Evolutionary conservation across 2,888 invertebrate genomes (phyloP).

Genomic region (Conomelus anceps): DNA sequence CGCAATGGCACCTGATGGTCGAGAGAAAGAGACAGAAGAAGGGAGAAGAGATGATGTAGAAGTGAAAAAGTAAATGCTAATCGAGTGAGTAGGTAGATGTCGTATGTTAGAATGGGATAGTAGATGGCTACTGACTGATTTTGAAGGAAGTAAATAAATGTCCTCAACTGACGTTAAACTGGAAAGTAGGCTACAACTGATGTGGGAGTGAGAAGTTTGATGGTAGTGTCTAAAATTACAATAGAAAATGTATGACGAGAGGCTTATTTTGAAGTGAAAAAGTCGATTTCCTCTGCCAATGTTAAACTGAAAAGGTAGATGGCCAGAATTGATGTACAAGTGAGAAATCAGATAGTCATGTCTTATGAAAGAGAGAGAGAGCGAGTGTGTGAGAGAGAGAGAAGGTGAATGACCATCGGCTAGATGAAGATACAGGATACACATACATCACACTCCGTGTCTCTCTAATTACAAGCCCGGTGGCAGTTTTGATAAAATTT

Average conservation of each 20-base stretch:
- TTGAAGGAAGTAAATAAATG: too few species aligned
- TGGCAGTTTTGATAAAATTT: background rate
- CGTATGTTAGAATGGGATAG: too few species aligned
- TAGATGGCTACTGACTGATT: too few species aligned
- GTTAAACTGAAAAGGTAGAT: too few species aligned
- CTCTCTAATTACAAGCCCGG: background rate
- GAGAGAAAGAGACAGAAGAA: background rate
- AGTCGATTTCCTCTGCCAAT: too few species aligned
- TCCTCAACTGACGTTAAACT: too few species aligned
- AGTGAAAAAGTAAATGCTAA: background rate
- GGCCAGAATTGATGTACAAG: background rate
- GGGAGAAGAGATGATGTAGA: background rate
- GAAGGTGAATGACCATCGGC: background rate
- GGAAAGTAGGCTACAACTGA: slow-evolving; percentile 1
- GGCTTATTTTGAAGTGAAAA: too few species aligned
- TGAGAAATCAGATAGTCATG: background rate
- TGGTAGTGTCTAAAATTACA: too few species aligned
- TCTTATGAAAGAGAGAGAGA: too few species aligned
- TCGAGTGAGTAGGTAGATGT: background rate
- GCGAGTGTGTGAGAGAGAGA: too few species aligned
- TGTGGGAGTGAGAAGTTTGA: background rate
- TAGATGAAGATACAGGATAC: background rate
- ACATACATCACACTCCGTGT: background rate
- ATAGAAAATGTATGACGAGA: too few species aligned
- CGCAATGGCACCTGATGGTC: background rate